Conservation (phyloP, 2,888 invertebrate genomes). For the Torymus aiolomorphi region DNA sequence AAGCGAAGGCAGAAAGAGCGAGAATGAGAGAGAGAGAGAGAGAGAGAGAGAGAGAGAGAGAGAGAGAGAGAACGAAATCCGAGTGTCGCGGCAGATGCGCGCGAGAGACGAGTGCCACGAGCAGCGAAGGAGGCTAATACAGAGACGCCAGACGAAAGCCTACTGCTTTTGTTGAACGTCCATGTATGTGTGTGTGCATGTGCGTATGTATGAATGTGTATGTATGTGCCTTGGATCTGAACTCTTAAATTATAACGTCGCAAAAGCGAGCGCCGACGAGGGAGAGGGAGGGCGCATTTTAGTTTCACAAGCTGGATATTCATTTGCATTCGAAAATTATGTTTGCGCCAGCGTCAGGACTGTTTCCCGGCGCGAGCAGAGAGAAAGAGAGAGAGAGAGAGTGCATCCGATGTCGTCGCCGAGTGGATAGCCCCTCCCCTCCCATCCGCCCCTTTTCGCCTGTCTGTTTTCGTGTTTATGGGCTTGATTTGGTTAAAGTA, state of each 20-base stretch:
- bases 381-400: too few species aligned
- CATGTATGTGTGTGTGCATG: too few species aligned
- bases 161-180: too few species aligned
- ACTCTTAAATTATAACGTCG: constrained; percentile 39
- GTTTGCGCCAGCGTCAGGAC: constrained; percentile 4
- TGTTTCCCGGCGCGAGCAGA: too few species aligned
- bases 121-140: constrained; percentile 36
- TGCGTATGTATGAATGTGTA: too few species aligned
- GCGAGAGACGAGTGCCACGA: constrained; percentile 29
- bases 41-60: not conserved
- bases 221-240: too few species aligned
- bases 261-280: not conserved
- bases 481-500: too few species aligned
- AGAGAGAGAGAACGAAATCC: constrained; percentile 32
- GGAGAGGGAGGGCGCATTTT: too few species aligned
- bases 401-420: too few species aligned
- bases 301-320: constrained; percentile 17
- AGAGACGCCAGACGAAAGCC: constrained; percentile 14
- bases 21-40: constrained; percentile 10
- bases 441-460: too few species aligned
- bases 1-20: not conserved
- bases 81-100: constrained; percentile 46
- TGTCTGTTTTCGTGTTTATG: too few species aligned
- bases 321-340: constrained; percentile 54
- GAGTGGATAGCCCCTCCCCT: too few species aligned